Conservation (phyloP, 2,113 vertebrate genomes). For the Brachyistius frenatus region DNA sequence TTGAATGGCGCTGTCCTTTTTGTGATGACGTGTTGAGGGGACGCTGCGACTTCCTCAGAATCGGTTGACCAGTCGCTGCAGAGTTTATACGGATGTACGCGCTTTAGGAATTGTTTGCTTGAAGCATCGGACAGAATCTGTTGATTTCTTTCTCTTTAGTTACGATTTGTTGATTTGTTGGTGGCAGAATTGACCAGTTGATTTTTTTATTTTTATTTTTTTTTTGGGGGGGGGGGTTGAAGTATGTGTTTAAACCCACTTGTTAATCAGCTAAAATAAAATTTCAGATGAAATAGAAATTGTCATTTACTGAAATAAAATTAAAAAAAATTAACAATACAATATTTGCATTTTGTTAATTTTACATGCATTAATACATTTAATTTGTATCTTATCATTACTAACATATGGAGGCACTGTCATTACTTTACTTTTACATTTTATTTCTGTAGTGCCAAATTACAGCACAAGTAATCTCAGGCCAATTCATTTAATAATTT, state of each 20-base stretch:
- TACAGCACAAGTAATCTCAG: too few species aligned
- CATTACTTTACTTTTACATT: too few species aligned
- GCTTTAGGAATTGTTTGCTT: conserved; percentile 18
- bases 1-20: neutral
- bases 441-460: too few species aligned
- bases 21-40: neutral
- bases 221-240: conserved; percentile 1
- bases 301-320: conserved; percentile 84
- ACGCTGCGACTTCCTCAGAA: conserved; percentile 20
- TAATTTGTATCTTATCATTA: too few species aligned
- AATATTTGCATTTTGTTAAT: too few species aligned
- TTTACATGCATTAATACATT: too few species aligned
- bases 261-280: conserved; percentile 77
- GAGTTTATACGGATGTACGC: conserved; percentile 21
- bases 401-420: too few species aligned
- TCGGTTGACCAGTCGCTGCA: conserved; percentile 13
- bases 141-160: conserved; percentile 45
- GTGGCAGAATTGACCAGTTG: neutral
- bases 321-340: conserved; percentile 71
- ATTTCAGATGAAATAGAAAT: conserved; percentile 68
- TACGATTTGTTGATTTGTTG: conserved; percentile 30
- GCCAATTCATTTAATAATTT: too few species aligned
- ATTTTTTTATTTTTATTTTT: neutral
- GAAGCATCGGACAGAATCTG: conserved; percentile 23
- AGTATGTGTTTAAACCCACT: conserved; percentile 72